Evolutionary conservation across 1,140 invertebrate genomes (phyloP), one percentile per base, ranked within the genome.

Genomic region (Physella acuta): DNA sequence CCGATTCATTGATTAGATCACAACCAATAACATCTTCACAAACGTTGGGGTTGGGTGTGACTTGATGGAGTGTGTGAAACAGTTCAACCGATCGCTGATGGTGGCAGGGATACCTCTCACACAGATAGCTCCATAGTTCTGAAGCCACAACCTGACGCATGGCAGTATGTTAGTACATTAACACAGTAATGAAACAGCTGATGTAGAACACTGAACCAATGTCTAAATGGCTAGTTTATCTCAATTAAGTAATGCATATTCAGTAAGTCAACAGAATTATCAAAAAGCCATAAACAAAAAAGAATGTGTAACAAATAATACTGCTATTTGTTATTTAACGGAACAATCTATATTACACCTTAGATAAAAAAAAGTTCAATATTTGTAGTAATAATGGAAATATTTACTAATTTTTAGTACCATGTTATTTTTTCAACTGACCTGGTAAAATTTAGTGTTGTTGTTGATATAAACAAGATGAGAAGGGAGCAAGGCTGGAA

Each of bases 21-120:
- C 78, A 79, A 31, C 90, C 89, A 55, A 93, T 90, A 11, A 91
- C 88, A 78, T 90, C 87, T 81, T 92, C 91, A 70, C 91, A 91
- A 20, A 89, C 84, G 75, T 84, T 84, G 66, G 82, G 82, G 70
- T 86, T 86, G 61, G 90, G 88, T 49, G 90, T 89, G 44, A 89
- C 87, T 78, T 90, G 89, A 74, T 92, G 89, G 1, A 92, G 84
- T 75, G 91, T 89, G 73, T 92, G 89, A 1, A 92, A 79, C 26
- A 92, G 76, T 70, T 91, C 90, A 30, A 90, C 90, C 72, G 89
- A 90, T 39, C 86, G 82, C 66, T 90, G 85, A 75, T 90, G 90
- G 70, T 88, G 75, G 3, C 87, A 70, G 53, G 88, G 86, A n/a
- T 83, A 84, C 4, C 88, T 76, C 68, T 88, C 87, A 2, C 88